Percentiles rank a stretch among this genome's conserved stretches.
phyloP scores from a whole-genome alignment of 1,140 invertebrate species.

The Hormaphis cornu region DNA sequence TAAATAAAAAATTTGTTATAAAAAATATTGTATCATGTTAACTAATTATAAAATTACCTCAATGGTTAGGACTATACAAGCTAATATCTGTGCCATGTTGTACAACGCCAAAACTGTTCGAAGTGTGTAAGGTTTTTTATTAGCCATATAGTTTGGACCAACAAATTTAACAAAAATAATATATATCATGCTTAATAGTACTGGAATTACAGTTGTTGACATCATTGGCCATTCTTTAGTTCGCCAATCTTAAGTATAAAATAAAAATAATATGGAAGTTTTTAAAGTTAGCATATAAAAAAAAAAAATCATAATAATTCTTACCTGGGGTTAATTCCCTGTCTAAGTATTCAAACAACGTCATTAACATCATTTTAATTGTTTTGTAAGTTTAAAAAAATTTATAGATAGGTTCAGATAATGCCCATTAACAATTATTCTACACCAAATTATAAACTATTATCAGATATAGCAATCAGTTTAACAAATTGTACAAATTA shows the following conservation, averaged over 20 bases:
- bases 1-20: background rate
- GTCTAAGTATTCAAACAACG: conserved; percentile 3
- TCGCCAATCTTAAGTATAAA: conserved; percentile 48
- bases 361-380: conserved; percentile 10
- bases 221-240: conserved; percentile 55
- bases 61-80: conserved; percentile 45
- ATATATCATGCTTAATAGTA: conserved; percentile 55
- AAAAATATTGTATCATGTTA: background rate
- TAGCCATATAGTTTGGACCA: conserved; percentile 57
- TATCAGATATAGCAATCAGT: background rate
- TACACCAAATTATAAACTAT: background rate
- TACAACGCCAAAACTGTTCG: conserved; percentile 43
- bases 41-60: conserved; percentile 40
- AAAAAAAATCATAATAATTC: background rate
- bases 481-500: background rate
- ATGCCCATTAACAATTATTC: background rate
- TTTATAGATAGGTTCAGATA: background rate
- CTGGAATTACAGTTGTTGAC: conserved; percentile 47
- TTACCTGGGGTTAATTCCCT: background rate
- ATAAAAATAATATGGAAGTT: background rate
- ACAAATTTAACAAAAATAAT: conserved; percentile 58
- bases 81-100: conserved; percentile 47
- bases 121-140: conserved; percentile 39
- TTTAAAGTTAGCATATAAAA: background rate
- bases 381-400: background rate